Evolutionary conservation across 2,888 invertebrate species (phyloP).

Genomic region (Tholera decimalis): DNA sequence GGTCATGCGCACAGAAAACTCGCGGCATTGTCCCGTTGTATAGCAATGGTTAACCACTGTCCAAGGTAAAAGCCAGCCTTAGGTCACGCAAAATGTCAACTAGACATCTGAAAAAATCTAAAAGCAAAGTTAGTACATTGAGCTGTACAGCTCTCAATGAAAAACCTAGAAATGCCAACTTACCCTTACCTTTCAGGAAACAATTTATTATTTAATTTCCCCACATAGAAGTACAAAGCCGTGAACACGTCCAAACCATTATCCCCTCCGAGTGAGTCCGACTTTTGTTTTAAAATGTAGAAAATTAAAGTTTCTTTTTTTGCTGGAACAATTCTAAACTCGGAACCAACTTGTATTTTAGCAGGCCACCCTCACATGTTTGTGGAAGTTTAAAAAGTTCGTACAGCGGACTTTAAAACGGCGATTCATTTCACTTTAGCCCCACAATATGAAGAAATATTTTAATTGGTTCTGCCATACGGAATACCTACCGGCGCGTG

Average conservation of each 20-base stretch:
- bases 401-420: constrained; percentile 79
- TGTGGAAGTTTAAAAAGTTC: constrained; percentile 89
- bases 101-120: no score
- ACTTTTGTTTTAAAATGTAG: constrained; percentile 89
- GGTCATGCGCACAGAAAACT: no score
- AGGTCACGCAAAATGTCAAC: no score
- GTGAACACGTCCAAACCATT: constrained; percentile 86
- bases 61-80: no score
- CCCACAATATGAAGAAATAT: constrained; percentile 80
- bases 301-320: constrained; percentile 90
- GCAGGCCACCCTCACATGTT: constrained; percentile 87
- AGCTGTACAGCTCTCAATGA: constrained; percentile 8
- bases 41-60: no score
- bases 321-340: constrained; percentile 88
- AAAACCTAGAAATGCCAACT: constrained; percentile 10
- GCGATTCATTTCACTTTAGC: constrained; percentile 81
- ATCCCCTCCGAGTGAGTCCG: constrained; percentile 78
- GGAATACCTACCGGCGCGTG: constrained; percentile 66
- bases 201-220: constrained; percentile 56
- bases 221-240: constrained; percentile 60
- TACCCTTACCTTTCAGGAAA: constrained; percentile 15
- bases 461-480: constrained; percentile 82
- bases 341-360: constrained; percentile 89
- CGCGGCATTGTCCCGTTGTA: no score
- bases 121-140: no score